Evolutionary conservation across 2,113 vertebrate species (phyloP).

Genomic region (Halichoerus grypus): DNA sequence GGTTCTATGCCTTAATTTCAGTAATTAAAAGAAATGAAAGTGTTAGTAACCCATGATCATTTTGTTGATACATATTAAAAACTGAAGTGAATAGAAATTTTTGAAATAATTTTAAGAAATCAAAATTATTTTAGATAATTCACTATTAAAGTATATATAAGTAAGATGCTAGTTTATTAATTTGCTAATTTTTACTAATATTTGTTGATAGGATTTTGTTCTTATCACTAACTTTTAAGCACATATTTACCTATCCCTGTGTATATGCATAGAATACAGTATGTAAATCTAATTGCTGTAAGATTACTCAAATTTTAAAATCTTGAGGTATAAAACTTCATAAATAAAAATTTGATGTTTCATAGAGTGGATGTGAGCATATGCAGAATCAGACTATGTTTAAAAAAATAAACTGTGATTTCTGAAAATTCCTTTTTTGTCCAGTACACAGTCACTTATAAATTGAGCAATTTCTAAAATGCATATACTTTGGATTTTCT

Average conservation of each 20-base stretch:
- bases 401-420: not conserved
- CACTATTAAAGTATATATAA: not conserved
- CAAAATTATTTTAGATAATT: slow-evolving; percentile 11
- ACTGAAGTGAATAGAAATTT: not conserved
- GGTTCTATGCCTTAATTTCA: not conserved
- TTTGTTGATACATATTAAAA: slow-evolving; percentile 20
- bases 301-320: slow-evolving; percentile 30
- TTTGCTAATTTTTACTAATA: not conserved
- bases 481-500: not conserved
- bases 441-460: not conserved
- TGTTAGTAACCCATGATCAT: not conserved
- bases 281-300: not conserved
- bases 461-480: slow-evolving; percentile 33
- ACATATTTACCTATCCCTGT: not conserved
- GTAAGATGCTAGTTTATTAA: not conserved
- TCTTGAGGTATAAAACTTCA: not conserved
- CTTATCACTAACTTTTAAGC: not conserved
- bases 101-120: slow-evolving; percentile 6
- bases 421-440: slow-evolving; percentile 6
- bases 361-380: not conserved
- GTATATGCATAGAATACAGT: not conserved
- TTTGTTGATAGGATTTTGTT: slow-evolving; percentile 16
- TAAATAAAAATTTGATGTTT: slow-evolving; percentile 11
- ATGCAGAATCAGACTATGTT: not conserved
- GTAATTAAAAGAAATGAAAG: not conserved